Evolutionary conservation across 2,888 invertebrate species (phyloP).

Genomic region (Scelioninae gen. 1): DNA sequence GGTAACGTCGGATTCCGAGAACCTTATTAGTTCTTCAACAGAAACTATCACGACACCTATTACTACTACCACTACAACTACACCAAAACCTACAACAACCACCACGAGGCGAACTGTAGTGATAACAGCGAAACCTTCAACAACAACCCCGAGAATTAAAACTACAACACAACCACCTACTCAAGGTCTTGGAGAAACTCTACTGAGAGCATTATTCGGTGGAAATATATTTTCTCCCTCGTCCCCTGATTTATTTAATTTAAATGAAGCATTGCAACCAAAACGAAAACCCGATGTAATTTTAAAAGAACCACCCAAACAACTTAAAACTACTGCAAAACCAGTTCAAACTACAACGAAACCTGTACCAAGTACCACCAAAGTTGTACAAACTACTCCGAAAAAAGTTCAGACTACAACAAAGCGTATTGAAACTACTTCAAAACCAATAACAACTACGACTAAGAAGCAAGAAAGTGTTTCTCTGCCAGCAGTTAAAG

Average conservation of each 20-base stretch:
- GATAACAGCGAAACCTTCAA: constrained; percentile 67
- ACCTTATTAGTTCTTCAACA: constrained; percentile 44
- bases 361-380: constrained; percentile 30
- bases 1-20: neutral
- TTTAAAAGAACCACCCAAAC: no score
- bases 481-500: no score
- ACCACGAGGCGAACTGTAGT: constrained; percentile 60
- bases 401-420: no score
- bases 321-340: no score
- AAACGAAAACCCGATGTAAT: constrained; percentile 41
- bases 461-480: constrained; percentile 74
- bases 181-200: constrained; percentile 77
- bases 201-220: constrained; percentile 80
- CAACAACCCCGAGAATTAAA: constrained; percentile 68
- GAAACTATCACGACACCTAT: constrained; percentile 59
- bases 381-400: constrained; percentile 59
- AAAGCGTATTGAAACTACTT: constrained; percentile 66
- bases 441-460: constrained; percentile 79
- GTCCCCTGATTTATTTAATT: constrained; percentile 41
- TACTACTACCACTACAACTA: constrained; percentile 45
- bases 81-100: constrained; percentile 56
- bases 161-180: constrained; percentile 78
- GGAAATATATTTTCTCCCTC: constrained; percentile 75
- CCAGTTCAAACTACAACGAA: constrained; percentile 77
- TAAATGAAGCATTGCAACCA: constrained; percentile 12